Conservation (phyloP, 1,140 invertebrate species). For the Neotoxoptera formosana region DNA sequence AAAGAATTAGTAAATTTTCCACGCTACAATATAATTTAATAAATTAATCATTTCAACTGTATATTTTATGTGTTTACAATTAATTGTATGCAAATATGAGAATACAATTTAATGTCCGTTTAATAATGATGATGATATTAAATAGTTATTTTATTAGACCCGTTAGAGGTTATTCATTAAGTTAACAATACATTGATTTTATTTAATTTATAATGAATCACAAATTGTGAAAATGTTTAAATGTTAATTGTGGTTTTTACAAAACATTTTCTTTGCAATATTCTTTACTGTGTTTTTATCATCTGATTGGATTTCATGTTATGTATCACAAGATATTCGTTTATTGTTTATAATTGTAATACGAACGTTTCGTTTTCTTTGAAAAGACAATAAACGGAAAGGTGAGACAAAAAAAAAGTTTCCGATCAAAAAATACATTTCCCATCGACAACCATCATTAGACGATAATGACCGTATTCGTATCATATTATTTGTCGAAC, state of each 20-base stretch:
- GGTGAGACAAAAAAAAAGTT: constrained; percentile 19
- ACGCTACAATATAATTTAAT: too few species aligned
- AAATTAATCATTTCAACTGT: too few species aligned
- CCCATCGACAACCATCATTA: constrained; percentile 11
- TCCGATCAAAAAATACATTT: constrained; percentile 33
- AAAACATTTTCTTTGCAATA: background rate
- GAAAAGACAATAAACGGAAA: constrained; percentile 1
- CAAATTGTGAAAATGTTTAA: background rate
- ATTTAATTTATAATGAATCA: background rate
- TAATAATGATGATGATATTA: background rate
- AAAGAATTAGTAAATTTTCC: too few species aligned
- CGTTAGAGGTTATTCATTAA: background rate
- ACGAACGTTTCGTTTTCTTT: constrained; percentile 24
- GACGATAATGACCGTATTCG: constrained; percentile 27
- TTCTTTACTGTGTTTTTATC: background rate
- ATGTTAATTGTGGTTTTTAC: too few species aligned
- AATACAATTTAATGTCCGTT: background rate
- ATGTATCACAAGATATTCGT: background rate
- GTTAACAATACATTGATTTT: background rate
- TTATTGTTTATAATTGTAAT: constrained; percentile 37
- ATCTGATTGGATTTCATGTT: background rate
- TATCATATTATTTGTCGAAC: constrained; percentile 12
- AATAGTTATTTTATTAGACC: background rate
- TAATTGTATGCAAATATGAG: too few species aligned
- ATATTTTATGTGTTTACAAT: too few species aligned